These are phyloP conservation scores for Ceratina calcarata DNA, from an alignment of 1,140 invertebrate species.

Conservation along the genomic window DNA sequence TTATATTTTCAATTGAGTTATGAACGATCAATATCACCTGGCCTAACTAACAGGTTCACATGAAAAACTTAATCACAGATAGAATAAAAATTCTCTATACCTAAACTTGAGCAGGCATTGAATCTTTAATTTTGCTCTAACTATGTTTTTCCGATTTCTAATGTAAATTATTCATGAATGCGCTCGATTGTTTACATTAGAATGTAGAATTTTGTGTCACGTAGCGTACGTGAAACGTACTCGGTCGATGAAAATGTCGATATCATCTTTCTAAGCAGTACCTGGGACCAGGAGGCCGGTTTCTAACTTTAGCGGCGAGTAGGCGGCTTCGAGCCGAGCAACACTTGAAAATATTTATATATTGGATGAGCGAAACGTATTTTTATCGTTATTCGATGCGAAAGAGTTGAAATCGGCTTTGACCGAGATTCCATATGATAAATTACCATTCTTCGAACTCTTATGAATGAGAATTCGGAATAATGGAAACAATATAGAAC, in stretches of 20 bases:
- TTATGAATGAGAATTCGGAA: neutral
- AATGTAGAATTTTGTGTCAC: neutral
- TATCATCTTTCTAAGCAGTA: slow-evolving; percentile 71
- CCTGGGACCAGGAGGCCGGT: slow-evolving; percentile 73
- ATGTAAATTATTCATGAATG: no score
- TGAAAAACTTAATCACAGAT: no score
- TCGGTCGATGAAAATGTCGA: slow-evolving; percentile 72
- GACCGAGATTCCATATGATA: neutral
- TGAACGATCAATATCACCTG: no score
- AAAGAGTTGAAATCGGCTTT: slow-evolving; percentile 17
- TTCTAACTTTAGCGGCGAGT: slow-evolving; percentile 77
- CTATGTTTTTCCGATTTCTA: neutral
- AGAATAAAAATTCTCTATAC: no score
- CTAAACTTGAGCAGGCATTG: no score
- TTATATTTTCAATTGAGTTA: no score
- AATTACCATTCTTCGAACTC: neutral
- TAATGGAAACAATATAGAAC: no score
- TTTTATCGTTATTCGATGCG: slow-evolving; percentile 66
- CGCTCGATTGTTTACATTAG: neutral
- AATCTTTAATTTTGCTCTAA: no score
- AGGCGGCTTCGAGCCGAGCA: slow-evolving; percentile 74
- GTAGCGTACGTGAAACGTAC: slow-evolving; percentile 25
- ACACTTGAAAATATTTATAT: slow-evolving; percentile 78
- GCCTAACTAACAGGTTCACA: no score
- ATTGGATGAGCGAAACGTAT: slow-evolving; percentile 72